Percentiles rank a stretch among this genome's conserved stretches.
Evolutionary conservation across 2,888 invertebrate genomes (phyloP).

Genomic region (Physocephala rufipes): DNA sequence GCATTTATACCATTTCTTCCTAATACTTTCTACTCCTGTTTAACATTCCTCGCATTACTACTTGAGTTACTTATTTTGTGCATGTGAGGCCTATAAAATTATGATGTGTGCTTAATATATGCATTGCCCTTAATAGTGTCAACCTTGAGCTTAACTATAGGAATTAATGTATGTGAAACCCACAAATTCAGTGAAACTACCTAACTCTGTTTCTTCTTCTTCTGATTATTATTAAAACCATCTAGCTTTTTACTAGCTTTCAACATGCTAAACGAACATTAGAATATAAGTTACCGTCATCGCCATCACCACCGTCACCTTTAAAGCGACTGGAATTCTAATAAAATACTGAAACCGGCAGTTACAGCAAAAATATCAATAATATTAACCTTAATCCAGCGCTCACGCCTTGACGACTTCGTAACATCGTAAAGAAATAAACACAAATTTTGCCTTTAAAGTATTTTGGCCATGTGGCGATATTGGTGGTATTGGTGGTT

Average conservation of each 20-base stretch:
- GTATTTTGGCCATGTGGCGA: constrained; percentile 37
- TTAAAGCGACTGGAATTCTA: neutral
- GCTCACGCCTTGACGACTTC: constrained; percentile 43
- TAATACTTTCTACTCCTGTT: too few species aligned
- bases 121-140: neutral
- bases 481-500: too few species aligned
- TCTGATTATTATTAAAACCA: too few species aligned
- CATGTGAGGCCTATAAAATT: neutral
- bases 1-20: too few species aligned
- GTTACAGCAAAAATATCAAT: neutral
- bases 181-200: neutral
- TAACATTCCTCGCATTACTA: too few species aligned
- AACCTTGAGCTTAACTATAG: neutral
- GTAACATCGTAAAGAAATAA: constrained; percentile 46
- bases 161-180: neutral
- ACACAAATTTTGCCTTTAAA: constrained; percentile 48
- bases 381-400: too few species aligned
- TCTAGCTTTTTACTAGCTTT: constrained; percentile 19
- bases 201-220: neutral
- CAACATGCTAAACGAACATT: constrained; percentile 31
- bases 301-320: neutral
- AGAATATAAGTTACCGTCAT: neutral
- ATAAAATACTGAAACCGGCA: neutral
- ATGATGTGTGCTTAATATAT: neutral
- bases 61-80: neutral